These are phyloP conservation scores for Pempheris klunzingeri DNA, from an alignment of 2,797 vertebrate species.

Conservation along the genomic window DNA sequence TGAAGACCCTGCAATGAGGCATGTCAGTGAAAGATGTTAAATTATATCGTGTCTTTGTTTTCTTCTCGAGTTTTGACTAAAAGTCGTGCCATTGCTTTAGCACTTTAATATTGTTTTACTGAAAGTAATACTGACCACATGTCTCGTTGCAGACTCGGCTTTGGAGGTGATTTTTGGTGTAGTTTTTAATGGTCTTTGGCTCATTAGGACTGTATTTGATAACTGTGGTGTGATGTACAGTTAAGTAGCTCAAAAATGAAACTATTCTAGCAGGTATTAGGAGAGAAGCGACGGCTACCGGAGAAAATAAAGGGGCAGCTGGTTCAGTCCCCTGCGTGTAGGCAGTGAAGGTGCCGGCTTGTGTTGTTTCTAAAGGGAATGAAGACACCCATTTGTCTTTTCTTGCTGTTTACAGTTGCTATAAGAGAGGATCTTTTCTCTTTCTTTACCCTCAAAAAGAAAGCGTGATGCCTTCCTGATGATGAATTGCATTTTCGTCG, in stretches of 20 bases:
- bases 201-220: slow-evolving; percentile 7
- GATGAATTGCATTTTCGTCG: slow-evolving; percentile 67
- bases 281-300: background rate
- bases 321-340: background rate
- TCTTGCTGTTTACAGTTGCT: slow-evolving; percentile 74
- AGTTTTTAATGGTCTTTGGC: background rate
- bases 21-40: slow-evolving; percentile 11
- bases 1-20: slow-evolving; percentile 14
- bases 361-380: slow-evolving; percentile 81
- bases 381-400: slow-evolving; percentile 57
- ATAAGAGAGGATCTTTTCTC: slow-evolving; percentile 55
- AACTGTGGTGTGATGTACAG: background rate
- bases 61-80: slow-evolving; percentile 10
- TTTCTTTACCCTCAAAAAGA: slow-evolving; percentile 62
- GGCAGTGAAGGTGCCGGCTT: slow-evolving; percentile 37
- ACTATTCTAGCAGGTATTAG: background rate
- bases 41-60: background rate
- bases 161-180: slow-evolving; percentile 1
- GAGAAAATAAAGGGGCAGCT: background rate
- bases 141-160: slow-evolving; percentile 24
- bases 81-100: slow-evolving; percentile 58
- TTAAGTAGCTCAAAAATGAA: background rate
- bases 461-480: slow-evolving; percentile 70
- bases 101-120: slow-evolving; percentile 52
- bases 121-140: background rate